Evolutionary conservation across 2,113 vertebrate species (phyloP), one percentile per base, ranked within the genome.

Genomic region (Ardeotis arabs): DNA sequence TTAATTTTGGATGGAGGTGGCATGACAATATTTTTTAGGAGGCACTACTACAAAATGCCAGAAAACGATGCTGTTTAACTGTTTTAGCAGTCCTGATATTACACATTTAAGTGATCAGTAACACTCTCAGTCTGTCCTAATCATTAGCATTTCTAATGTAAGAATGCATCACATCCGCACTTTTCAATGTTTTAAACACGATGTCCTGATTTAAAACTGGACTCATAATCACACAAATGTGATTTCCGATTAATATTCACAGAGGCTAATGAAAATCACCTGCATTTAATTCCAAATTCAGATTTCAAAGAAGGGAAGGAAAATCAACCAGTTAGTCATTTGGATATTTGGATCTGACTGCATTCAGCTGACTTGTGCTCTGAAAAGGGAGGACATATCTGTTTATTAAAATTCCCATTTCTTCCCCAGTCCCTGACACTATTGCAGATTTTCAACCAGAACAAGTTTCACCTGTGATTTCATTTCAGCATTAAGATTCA

Each of bases 1-100:
- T 87, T 98, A 88, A 96, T 97, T 96, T 97, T 80, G 73, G 50
- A 75, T 89, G 94, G 89, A 80, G 93, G 72, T 67, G 95, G 81
- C 25, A 83, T 59, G 69, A 74, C 39, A 98, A 90, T 97, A 96
- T 97, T 97, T 97, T 98, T 98, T 97, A 96, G 89, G 83, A 97
- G 88, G 89, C 64, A 66, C 87, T 97, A 95, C 93, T 96, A 95
- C 84, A 80, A 77, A 95, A 96, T 94, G 67, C 47, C 78, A 98
- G 56, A 72, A 93, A 80, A 92, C 49, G 56, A 79, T 76, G 41
- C 59, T 86, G 66, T 79, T 93, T 78, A 89, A 84, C 94, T 37
- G 67, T 62, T 95, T 94, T 79, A 93, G 79, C 86, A 79, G 19
- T 95, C 83, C 95, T 95, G 93, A 94, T 95, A 93, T 74, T 93